Base-by-base conservation (phyloP, 92 coral and sea anemone genomes). In the Porites evermanni region DNA sequence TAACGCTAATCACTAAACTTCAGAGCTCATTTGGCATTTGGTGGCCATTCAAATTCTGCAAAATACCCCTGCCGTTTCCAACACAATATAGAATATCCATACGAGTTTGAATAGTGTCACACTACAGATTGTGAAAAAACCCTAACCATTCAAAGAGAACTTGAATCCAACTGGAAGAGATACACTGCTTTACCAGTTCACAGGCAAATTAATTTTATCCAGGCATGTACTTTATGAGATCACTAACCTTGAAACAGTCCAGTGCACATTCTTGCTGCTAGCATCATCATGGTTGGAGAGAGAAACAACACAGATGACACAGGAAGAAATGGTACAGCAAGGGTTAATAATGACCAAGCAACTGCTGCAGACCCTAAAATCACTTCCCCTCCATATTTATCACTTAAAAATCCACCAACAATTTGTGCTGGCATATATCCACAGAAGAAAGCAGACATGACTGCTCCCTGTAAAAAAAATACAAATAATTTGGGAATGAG, bases 361-460 rank as follows among this genome's bases (percentile, higher is more conserved):
- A 97, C 53, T n/a, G 95, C 95, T 47, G 99, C 93, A 79, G 73
- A 74, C 47, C 96, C 97, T 44, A 97, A 87, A 12, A 97, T 98
- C n/a, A 92, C 70, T 67, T 97, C 98, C 70, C 98, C 95, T 26
- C 99, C 98, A 89, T 88, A 95, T 64, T 90, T 95, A 74, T 97
- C 99, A 88, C 99, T 97, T 32, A 97, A 85, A 94, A 91, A 97
- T 32, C 99, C 99, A 21, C 99, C 99, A 52, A 95, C 81, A 61
- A 97, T 83, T 81, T 97, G 99, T 16, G 98, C 97, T 24, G 98
- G 96, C 32, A 96, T 93, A 87, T 97, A 97, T 17, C 99, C 99
- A 98, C 99, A 97, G 95, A 97, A 97, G 84, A 97, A 97, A 2
- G 98, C 92, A 12, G 99, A 97, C 90, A 97, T 89, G 14, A 97